Base-by-base conservation (phyloP, 2,888 invertebrate species). In the Parascotia fuliginaria region DNA sequence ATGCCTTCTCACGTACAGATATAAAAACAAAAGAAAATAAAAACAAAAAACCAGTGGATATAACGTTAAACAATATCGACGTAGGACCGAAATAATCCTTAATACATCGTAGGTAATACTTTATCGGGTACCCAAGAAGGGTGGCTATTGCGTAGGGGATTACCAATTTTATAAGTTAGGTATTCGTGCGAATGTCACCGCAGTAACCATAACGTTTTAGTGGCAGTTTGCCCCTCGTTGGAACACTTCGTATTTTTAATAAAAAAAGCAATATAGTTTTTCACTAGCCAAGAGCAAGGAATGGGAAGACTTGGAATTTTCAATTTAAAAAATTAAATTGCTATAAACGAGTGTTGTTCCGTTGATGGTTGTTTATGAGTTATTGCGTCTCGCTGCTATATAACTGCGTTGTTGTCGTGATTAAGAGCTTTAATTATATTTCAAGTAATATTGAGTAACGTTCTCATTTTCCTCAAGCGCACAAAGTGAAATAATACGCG, bases 131-230 rank as follows among this genome's bases (percentile, higher is more conserved):
- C 70, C 76, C 67, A 66, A 68, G 73, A 65, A 76, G 75, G 77
- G 77, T 69, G 63, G 68, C 70, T 68, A 73, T 75, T 71, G 74
- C 73, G 73, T 69, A 62, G 56, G 75, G 75, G 81, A 84, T 85
- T 81, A 82, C 85, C 86, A 85, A 84, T 89, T 89, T 90, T 87
- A 83, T 89, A 88, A 88, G 89, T 87, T 85, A 83, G 85, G 81
- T 83, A 84, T 86, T 84, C 79, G 78, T 83, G 80, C 79, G 80
- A 87, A 83, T 87, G 88, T 88, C 87, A 83, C 88, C 85, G 84
- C 88, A 83, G 84, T 89, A 86, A 87, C 88, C 87, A 85, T 91
- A 88, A 90, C 86, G 68, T 89, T 91, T 90, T 86, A 90, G 84
- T 87, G 86, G 79, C 75, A 79, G 81, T 91, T 89, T 72, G 69